Evolutionary conservation across 2,797 vertebrate genomes (phyloP).

Genomic region (Pyrrhura leucotis): DNA sequence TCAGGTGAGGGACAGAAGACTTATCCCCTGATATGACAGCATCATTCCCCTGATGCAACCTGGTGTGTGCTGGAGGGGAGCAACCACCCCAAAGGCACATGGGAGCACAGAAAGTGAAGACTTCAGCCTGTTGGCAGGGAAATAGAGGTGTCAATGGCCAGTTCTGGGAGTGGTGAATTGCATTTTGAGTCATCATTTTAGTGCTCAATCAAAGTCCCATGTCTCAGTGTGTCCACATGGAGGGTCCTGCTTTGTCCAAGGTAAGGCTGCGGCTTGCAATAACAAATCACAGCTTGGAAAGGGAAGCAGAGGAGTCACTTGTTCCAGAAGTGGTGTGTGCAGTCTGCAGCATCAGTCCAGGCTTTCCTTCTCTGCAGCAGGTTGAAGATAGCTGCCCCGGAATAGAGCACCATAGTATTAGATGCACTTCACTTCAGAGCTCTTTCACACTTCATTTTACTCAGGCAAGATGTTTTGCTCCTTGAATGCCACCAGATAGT

Average conservation of each 20-base stretch:
- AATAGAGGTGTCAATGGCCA: background rate
- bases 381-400: background rate
- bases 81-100: background rate
- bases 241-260: background rate
- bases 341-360: background rate
- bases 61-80: background rate
- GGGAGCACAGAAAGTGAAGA: background rate
- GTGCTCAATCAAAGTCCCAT: background rate
- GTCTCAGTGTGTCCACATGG: background rate
- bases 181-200: background rate
- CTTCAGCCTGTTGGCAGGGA: background rate
- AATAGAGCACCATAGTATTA: background rate
- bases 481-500: conserved; percentile 4
- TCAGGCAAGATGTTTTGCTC: background rate
- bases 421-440: background rate
- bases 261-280: background rate
- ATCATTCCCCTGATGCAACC: background rate
- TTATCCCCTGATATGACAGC: background rate
- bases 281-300: background rate
- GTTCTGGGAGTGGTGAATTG: background rate
- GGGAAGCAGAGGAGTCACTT: background rate
- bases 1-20: background rate
- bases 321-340: background rate
- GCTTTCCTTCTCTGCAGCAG: background rate
- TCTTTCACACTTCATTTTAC: background rate